phyloP scores from a whole-genome alignment of 2,888 invertebrate species.

The Bombylius discolor region DNA sequence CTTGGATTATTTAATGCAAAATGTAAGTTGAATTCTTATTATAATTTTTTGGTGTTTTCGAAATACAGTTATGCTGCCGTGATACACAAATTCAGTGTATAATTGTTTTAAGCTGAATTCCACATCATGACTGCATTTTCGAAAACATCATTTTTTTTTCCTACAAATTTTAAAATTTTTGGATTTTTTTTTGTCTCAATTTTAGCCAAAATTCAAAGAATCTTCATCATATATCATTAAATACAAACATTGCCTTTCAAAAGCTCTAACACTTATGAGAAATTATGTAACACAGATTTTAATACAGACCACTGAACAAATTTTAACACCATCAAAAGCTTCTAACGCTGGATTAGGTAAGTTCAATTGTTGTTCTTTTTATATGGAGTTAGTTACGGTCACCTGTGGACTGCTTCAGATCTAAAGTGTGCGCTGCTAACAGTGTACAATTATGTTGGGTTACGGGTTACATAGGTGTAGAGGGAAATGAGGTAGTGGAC shows the following conservation, averaged over 20 bases:
- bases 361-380: not conserved
- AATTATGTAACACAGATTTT: slow-evolving; percentile 65
- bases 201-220: slow-evolving; percentile 72
- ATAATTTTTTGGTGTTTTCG: no score
- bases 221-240: slow-evolving; percentile 67
- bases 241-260: slow-evolving; percentile 71
- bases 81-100: no score
- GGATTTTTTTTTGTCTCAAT: not conserved
- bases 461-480: no score
- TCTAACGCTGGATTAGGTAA: not conserved
- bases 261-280: slow-evolving; percentile 66
- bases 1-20: slow-evolving; percentile 65
- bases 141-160: not conserved
- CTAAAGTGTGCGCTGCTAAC: no score
- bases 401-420: no score
- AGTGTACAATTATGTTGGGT: no score
- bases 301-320: slow-evolving; percentile 66
- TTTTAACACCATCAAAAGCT: slow-evolving; percentile 37
- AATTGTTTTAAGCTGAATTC: no score
- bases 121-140: no score
- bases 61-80: no score
- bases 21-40: slow-evolving; percentile 44
- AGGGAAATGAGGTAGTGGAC: no score
- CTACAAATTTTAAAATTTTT: slow-evolving; percentile 7
- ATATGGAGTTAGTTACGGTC: no score